Conservation (phyloP, 2,888 invertebrate genomes). For the Elegia similella region DNA sequence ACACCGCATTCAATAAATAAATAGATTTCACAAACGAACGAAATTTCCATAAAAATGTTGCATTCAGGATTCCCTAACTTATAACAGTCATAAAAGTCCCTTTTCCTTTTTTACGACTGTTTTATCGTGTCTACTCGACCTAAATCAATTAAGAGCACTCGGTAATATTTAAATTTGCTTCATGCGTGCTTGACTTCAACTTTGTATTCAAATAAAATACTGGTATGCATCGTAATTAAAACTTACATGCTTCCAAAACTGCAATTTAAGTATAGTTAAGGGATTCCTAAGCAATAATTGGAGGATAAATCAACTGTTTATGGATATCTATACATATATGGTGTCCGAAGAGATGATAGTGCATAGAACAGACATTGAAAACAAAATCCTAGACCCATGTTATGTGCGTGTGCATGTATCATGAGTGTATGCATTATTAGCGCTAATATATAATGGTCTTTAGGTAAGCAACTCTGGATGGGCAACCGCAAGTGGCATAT, state of each 20-base stretch:
- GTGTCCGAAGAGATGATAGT: not conserved
- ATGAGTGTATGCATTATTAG: too few relatives aligned
- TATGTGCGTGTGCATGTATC: too few relatives aligned
- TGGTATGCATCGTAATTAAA: conserved; percentile 9
- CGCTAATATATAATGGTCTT: too few relatives aligned
- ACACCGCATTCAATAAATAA: not conserved
- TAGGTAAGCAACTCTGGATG: too few relatives aligned
- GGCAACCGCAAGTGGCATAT: too few relatives aligned
- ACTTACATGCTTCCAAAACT: conserved; percentile 1
- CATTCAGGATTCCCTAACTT: conserved; percentile 12
- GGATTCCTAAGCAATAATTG: conserved; percentile 6
- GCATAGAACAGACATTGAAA: too few relatives aligned
- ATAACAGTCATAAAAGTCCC: conserved; percentile 11
- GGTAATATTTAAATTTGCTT: conserved; percentile 13
- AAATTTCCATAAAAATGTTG: conserved; percentile 15
- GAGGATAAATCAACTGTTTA: conserved; percentile 9
- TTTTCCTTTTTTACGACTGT: conserved; percentile 10
- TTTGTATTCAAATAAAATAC: conserved; percentile 6
- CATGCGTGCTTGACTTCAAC: conserved; percentile 6
- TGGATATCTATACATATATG: conserved; percentile 3
- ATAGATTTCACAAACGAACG: conserved; percentile 12
- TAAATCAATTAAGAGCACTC: conserved; percentile 16
- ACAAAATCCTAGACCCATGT: too few relatives aligned
- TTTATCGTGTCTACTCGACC: conserved; percentile 10
- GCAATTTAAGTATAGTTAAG: conserved; percentile 11